Percentiles rank a stretch among this genome's conserved stretches.
These are phyloP conservation scores for Ianthella basta DNA, from an alignment of 37 sponge, comb jelly and placozoan species.

Conservation along the genomic window DNA sequence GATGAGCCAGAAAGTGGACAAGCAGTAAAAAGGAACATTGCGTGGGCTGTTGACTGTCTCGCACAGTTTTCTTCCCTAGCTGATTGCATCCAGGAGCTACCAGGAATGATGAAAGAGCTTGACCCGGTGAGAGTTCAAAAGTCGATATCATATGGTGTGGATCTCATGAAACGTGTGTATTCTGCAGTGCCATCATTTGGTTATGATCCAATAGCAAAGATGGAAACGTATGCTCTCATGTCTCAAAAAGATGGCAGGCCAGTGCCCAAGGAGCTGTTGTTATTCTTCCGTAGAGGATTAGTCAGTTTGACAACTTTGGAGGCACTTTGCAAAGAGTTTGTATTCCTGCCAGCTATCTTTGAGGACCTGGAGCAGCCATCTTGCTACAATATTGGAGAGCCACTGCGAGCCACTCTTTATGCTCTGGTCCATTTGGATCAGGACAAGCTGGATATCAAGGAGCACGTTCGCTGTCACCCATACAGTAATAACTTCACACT, in stretches of 20 bases:
- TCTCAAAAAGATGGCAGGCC: background rate
- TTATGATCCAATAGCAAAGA: background rate
- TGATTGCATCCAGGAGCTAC: background rate
- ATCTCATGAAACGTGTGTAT: background rate
- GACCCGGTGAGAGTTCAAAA: background rate
- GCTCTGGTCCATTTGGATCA: background rate
- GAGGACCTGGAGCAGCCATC: slow-evolving; percentile 11
- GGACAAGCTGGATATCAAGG: background rate
- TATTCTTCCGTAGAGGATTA: background rate
- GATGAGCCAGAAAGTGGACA: background rate
- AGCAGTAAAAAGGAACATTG: background rate
- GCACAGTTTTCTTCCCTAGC: background rate
- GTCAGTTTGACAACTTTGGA: background rate
- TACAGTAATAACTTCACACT: background rate
- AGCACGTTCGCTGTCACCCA: slow-evolving; percentile 14
- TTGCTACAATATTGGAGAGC: background rate
- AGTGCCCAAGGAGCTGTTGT: background rate
- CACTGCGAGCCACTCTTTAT: background rate
- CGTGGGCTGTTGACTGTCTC: background rate
- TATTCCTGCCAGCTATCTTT: background rate
- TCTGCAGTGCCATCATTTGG: background rate
- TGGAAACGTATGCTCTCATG: slow-evolving; percentile 7
- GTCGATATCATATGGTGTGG: background rate
- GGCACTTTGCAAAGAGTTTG: background rate
- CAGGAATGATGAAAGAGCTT: background rate